Evolutionary conservation across 2,113 vertebrate species (phyloP).

Genomic region (Eidolon helvum): DNA sequence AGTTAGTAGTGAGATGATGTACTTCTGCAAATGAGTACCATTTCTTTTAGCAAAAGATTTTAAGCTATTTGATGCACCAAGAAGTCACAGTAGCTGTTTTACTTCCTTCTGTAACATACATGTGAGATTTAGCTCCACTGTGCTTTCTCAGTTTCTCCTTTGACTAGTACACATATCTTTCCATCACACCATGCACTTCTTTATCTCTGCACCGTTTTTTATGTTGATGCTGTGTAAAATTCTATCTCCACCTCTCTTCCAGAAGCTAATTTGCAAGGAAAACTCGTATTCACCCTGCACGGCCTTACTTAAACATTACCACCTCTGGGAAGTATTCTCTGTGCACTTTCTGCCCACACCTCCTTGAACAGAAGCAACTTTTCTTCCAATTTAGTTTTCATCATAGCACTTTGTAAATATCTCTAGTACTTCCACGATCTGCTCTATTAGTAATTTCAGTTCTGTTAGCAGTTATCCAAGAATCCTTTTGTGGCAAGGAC

Average conservation of each 20-base stretch:
- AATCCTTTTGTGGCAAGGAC: background rate
- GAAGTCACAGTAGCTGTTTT: background rate
- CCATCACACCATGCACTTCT: background rate
- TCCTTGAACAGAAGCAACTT: background rate
- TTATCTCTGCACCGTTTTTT: background rate
- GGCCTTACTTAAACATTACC: background rate
- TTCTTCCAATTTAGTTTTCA: background rate
- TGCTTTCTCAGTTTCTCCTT: background rate
- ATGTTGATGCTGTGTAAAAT: background rate
- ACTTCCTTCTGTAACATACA: background rate
- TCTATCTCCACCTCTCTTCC: too few species aligned
- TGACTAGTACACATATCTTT: background rate
- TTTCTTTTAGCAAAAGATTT: background rate
- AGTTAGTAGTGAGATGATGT: background rate
- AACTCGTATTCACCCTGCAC: background rate
- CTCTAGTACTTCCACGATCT: background rate
- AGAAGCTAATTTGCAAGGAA: background rate
- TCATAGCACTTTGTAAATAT: background rate
- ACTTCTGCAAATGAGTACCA: background rate
- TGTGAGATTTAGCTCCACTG: background rate
- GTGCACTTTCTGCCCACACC: background rate
- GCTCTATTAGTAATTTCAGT: background rate
- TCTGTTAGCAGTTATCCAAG: background rate
- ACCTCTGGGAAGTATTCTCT: background rate
- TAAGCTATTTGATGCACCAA: background rate